Conservation (phyloP, 2,797 vertebrate species). For the Amphiprion clarkii region DNA sequence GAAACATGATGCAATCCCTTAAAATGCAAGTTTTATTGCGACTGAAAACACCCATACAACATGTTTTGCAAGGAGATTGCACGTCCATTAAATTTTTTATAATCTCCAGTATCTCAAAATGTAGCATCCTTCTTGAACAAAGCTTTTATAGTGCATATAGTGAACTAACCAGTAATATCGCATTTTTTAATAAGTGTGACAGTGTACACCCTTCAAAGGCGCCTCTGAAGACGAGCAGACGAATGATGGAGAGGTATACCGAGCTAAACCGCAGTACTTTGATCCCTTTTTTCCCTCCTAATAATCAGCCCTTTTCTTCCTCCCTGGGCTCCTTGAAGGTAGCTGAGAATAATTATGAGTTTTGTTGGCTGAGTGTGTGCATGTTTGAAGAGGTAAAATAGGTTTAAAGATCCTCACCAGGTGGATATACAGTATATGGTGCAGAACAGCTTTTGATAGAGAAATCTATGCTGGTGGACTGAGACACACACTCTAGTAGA, state of each 20-base stretch:
- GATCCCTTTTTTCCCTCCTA: slow-evolving; percentile 33
- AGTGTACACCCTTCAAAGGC: slow-evolving; percentile 40
- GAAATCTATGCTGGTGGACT: slow-evolving; percentile 33
- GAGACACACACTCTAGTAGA: not conserved
- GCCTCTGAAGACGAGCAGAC: slow-evolving; percentile 17
- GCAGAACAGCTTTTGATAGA: slow-evolving; percentile 35
- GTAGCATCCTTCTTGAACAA: not conserved
- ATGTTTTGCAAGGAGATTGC: not conserved
- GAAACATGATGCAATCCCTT: not conserved
- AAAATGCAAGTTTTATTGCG: not conserved
- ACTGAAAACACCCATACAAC: not conserved
- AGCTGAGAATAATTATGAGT: slow-evolving; percentile 49
- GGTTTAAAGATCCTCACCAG: slow-evolving; percentile 32
- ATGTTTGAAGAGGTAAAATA: slow-evolving; percentile 23
- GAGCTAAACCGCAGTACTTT: slow-evolving; percentile 44
- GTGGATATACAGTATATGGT: slow-evolving; percentile 11
- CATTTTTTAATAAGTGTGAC: slow-evolving; percentile 35
- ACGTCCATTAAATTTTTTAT: not conserved
- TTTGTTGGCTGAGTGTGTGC: slow-evolving; percentile 6
- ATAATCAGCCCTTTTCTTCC: slow-evolving; percentile 44
- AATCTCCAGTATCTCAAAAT: not conserved
- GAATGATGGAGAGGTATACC: slow-evolving; percentile 38
- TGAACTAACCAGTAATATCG: slow-evolving; percentile 3
- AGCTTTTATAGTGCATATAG: not conserved
- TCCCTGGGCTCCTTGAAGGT: slow-evolving; percentile 35